Evolutionary conservation across 1,140 invertebrate species (phyloP).

Genomic region (Amphibalanus amphitrite): DNA sequence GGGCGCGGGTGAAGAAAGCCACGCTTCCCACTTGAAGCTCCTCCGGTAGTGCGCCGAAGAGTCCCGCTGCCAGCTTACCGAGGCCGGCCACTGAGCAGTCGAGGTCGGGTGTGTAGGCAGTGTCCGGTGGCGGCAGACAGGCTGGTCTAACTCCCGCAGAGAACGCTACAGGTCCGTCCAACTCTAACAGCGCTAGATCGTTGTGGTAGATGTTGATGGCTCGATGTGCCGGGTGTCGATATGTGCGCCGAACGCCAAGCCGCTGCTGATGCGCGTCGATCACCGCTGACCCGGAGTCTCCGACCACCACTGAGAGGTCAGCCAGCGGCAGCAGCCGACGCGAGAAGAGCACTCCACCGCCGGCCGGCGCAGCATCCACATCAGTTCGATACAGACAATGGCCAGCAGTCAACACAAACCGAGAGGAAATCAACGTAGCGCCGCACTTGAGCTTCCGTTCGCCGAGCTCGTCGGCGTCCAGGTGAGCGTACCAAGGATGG

Average conservation of each 20-base stretch:
- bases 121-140: slow-evolving; percentile 16
- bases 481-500: not conserved
- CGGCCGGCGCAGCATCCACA: not conserved
- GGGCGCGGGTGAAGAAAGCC: slow-evolving; percentile 10
- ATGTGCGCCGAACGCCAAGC: not conserved
- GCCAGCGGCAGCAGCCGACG: not conserved
- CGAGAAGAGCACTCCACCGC: not conserved
- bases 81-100: slow-evolving; percentile 18
- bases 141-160: slow-evolving; percentile 13
- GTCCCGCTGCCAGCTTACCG: slow-evolving; percentile 12
- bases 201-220: slow-evolving; percentile 5
- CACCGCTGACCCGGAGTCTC: not conserved
- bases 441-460: not conserved
- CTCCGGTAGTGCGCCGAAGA: slow-evolving; percentile 6
- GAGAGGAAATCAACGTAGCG: not conserved
- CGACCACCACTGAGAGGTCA: not conserved
- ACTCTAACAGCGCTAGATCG: not conserved
- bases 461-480: not conserved
- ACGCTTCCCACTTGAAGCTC: slow-evolving; percentile 12
- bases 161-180: not conserved
- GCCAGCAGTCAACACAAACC: not conserved
- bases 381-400: not conserved
- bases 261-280: not conserved
- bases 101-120: slow-evolving; percentile 2
- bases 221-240: not conserved